Percentiles rank a stretch among this genome's conserved stretches.
phyloP scores from a whole-genome alignment of 2,888 invertebrate species.

The Hypolimnas misippus region DNA sequence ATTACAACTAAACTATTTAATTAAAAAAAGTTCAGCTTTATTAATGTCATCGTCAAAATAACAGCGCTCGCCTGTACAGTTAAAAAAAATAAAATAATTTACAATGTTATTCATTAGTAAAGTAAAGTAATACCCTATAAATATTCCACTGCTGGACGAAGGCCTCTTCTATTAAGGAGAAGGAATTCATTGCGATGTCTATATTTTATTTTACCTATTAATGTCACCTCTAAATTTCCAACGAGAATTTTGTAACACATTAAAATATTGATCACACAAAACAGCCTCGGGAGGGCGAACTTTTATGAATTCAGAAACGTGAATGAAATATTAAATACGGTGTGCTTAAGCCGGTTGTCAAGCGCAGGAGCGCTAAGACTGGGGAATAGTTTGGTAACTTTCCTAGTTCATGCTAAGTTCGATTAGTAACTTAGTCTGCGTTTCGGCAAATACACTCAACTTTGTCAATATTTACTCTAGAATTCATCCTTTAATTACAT shows the following conservation, averaged over 20 bases:
- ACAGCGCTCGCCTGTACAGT: no score
- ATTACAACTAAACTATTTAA: no score
- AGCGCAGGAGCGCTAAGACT: conserved; percentile 37
- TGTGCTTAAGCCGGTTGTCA: conserved; percentile 33
- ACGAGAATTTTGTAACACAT: neutral
- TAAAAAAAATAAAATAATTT: no score
- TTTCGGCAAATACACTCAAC: conserved; percentile 41
- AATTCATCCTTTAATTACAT: conserved; percentile 21
- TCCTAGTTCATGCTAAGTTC: conserved; percentile 41
- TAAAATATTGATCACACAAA: conserved; percentile 2
- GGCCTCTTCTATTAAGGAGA: no score
- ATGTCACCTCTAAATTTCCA: no score
- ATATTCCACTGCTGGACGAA: no score
- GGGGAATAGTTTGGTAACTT: conserved; percentile 44
- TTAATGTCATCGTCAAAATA: no score
- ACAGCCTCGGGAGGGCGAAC: neutral
- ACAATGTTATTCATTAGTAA: no score
- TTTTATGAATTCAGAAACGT: conserved; percentile 9
- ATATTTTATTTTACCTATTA: no score
- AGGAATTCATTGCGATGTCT: no score
- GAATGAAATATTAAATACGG: conserved; percentile 34
- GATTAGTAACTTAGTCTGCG: conserved; percentile 44
- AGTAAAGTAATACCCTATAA: no score
- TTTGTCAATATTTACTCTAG: conserved; percentile 41
- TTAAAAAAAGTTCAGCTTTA: no score